phyloP scores from a whole-genome alignment of 2,113 vertebrate genomes.

The Podarcis muralis region DNA sequence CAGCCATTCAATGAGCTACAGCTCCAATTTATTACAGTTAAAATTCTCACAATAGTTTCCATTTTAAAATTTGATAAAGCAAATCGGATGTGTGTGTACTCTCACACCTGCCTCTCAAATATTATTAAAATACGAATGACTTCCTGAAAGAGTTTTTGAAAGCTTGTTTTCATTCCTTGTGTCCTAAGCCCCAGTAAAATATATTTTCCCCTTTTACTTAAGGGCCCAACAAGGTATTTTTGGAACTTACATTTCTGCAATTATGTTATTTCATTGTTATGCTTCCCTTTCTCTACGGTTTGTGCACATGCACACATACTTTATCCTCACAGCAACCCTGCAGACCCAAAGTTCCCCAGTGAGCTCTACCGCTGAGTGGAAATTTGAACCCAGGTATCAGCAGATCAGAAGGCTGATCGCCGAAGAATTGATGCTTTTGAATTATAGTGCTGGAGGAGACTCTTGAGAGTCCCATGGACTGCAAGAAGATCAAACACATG shows the following conservation, averaged over 20 bases:
- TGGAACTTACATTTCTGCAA: background rate
- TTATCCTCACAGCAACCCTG: background rate
- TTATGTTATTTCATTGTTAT: background rate
- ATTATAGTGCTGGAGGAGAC: no score
- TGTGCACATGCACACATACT: background rate
- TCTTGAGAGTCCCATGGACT: no score
- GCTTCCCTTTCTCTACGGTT: no score
- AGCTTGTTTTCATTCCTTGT: background rate
- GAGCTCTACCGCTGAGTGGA: background rate
- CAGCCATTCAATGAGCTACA: rapidly evolving
- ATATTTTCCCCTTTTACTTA: background rate
- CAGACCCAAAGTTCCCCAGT: background rate
- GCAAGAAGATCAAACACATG: no score
- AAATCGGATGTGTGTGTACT: background rate
- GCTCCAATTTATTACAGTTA: background rate
- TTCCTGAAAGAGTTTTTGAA: background rate
- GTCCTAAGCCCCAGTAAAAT: background rate
- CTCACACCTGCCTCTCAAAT: background rate
- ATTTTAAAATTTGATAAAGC: background rate
- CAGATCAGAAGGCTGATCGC: no score
- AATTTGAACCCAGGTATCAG: no score
- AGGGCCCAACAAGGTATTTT: background rate
- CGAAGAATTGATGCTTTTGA: no score
- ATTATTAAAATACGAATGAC: background rate
- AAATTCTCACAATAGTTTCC: background rate